Evolutionary conservation across 1,140 invertebrate species (phyloP).

Genomic region (Drosophila oshimai): DNA sequence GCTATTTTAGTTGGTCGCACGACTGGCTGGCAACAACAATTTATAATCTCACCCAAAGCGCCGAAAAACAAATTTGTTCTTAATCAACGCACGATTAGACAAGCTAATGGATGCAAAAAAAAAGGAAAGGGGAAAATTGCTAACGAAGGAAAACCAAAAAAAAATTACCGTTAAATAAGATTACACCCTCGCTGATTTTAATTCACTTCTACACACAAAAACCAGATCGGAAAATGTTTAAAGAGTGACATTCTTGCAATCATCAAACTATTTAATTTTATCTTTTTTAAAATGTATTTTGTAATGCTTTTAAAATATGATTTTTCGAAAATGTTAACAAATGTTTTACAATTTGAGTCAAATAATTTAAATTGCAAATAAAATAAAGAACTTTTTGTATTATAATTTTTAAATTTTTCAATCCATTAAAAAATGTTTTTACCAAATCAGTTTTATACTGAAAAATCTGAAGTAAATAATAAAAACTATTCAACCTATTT

Average conservation of each 20-base stretch:
- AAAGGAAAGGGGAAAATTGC: not conserved
- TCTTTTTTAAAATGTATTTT: no score
- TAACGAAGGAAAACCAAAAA: not conserved
- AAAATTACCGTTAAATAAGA: not conserved
- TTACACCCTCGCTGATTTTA: not conserved
- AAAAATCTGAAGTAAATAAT: no score
- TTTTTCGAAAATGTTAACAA: no score
- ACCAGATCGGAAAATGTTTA: no score
- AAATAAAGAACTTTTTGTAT: not conserved
- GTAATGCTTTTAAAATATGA: not conserved
- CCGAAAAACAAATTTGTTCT: slow-evolving; percentile 6
- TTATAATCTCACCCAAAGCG: slow-evolving; percentile 10
- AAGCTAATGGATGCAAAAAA: slow-evolving; percentile 6
- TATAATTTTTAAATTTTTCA: not conserved
- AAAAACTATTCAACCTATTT: not conserved
- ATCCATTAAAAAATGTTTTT: no score
- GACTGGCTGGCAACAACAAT: slow-evolving; percentile 30
- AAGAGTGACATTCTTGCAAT: no score
- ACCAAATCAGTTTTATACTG: no score
- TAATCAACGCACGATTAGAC: slow-evolving; percentile 36
- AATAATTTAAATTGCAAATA: no score
- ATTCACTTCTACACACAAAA: not conserved
- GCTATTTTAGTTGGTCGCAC: slow-evolving; percentile 29
- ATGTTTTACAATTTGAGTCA: not conserved
- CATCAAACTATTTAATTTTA: not conserved